phyloP scores from a whole-genome alignment of 2,888 invertebrate species.

The Mythimna loreyi region DNA sequence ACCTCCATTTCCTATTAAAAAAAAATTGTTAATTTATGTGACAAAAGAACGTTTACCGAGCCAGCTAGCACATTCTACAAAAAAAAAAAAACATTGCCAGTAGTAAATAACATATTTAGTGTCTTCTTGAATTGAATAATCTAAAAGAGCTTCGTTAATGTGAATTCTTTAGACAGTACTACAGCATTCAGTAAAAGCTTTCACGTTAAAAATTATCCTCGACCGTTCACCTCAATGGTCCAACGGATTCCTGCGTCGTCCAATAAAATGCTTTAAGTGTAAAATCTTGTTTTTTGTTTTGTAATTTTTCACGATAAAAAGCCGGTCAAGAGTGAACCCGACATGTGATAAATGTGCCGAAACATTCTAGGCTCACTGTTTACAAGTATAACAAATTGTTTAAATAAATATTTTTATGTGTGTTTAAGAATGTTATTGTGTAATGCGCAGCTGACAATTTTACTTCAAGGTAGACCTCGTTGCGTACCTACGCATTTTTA shows the following conservation, averaged over 20 bases:
- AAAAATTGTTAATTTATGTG: no score
- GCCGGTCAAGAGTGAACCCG: conserved; percentile 58
- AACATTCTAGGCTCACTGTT: conserved; percentile 57
- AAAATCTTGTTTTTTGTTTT: conserved; percentile 78
- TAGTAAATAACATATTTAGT: conserved; percentile 39
- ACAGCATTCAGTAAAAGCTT: conserved; percentile 67
- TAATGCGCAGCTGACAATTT: conserved; percentile 54
- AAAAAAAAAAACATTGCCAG: conserved; percentile 3
- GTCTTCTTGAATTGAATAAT: conserved; percentile 52
- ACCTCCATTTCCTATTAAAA: no score
- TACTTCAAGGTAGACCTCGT: conserved; percentile 44
- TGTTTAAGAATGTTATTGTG: conserved; percentile 54
- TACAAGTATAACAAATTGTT: conserved; percentile 57
- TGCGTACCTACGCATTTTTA: conserved; percentile 42
- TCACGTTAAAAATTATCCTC: conserved; percentile 64
- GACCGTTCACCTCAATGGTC: conserved; percentile 66
- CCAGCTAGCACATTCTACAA: neutral
- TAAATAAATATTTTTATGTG: conserved; percentile 55
- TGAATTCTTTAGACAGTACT: conserved; percentile 60
- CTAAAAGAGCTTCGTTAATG: conserved; percentile 59
- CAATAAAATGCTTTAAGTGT: conserved; percentile 75
- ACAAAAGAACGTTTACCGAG: no score
- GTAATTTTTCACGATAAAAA: conserved; percentile 76
- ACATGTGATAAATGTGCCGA: conserved; percentile 58
- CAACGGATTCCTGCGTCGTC: conserved; percentile 59